Percentiles rank a stretch among this genome's conserved stretches.
phyloP scores from a whole-genome alignment of 1,140 invertebrate genomes.

The Micrasema longulum region DNA sequence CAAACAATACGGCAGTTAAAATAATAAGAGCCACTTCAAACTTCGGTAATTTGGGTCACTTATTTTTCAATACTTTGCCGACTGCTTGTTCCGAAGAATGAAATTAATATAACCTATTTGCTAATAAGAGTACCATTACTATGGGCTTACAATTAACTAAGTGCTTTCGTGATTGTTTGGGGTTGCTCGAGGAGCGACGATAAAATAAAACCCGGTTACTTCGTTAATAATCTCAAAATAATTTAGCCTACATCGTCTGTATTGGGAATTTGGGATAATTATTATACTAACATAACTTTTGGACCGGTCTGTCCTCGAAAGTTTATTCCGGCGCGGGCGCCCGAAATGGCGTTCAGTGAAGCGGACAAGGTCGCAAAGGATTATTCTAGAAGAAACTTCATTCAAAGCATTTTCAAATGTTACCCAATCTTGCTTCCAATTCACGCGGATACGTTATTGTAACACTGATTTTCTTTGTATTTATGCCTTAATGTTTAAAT shows the following conservation, averaged over 20 bases:
- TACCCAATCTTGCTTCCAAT: not conserved
- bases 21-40: too few species aligned
- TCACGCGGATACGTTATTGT: not conserved
- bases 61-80: too few species aligned
- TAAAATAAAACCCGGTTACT: constrained; percentile 11
- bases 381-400: constrained; percentile 6
- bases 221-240: constrained; percentile 20
- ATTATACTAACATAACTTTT: not conserved
- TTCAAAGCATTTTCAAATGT: not conserved
- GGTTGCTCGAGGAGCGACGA: too few species aligned
- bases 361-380: not conserved
- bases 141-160: too few species aligned
- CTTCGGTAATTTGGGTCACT: too few species aligned
- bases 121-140: too few species aligned
- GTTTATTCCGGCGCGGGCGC: not conserved
- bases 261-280: constrained; percentile 16
- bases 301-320: constrained; percentile 2
- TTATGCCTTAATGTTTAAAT: not conserved
- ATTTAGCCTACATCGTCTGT: constrained; percentile 13
- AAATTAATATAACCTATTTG: too few species aligned
- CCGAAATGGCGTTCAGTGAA: not conserved
- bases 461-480: not conserved
- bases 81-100: too few species aligned
- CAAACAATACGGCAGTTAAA: too few species aligned
- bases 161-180: too few species aligned